Conservation (phyloP, 2,797 vertebrate genomes). For the Neomorphus geoffroyi region DNA sequence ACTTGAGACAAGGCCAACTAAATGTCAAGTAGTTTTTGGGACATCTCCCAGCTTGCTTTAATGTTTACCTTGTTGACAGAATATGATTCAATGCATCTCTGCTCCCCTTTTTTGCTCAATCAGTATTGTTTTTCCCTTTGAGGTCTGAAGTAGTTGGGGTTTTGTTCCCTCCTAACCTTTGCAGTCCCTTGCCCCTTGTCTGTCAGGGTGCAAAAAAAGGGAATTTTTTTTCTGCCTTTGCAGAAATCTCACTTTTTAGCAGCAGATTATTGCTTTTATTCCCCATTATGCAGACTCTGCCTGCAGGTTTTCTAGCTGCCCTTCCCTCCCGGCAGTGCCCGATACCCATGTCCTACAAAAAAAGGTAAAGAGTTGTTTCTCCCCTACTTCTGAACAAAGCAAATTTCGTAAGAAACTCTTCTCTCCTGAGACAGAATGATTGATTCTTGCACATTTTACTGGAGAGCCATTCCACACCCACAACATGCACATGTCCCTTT, state of each 20-base stretch:
- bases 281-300: background rate
- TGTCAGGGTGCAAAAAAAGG: background rate
- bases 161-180: background rate
- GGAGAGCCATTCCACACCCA: background rate
- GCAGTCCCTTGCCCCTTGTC: background rate
- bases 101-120: background rate
- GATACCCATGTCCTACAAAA: accelerated
- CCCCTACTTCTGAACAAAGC: background rate
- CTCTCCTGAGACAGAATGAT: background rate
- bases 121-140: background rate
- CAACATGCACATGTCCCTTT: background rate
- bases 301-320: background rate
- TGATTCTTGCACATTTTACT: background rate
- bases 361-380: background rate
- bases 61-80: background rate
- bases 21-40: background rate
- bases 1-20: background rate
- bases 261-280: background rate
- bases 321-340: background rate
- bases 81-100: accelerated
- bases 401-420: background rate
- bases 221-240: background rate
- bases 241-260: background rate
- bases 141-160: background rate
- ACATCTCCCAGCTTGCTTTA: background rate